Conservation (phyloP, 1,140 invertebrate species). For the Tetramorium alpestre region DNA sequence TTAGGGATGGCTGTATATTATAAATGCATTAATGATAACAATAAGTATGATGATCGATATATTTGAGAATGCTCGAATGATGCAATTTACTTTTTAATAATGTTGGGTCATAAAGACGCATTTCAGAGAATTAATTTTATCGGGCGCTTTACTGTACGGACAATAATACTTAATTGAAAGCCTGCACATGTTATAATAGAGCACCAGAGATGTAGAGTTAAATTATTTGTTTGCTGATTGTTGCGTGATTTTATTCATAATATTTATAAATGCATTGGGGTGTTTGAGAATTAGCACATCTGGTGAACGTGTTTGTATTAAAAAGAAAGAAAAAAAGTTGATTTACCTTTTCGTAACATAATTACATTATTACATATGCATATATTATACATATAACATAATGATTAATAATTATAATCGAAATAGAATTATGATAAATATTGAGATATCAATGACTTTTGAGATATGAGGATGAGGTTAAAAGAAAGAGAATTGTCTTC, state of each 20-base stretch:
- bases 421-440: not conserved
- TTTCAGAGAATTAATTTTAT: slow-evolving; percentile 58
- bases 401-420: not conserved
- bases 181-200: slow-evolving; percentile 66
- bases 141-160: slow-evolving; percentile 51
- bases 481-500: not conserved
- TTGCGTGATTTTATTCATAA: not conserved
- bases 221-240: slow-evolving; percentile 55
- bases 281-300: not conserved
- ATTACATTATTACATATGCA: not conserved
- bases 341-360: not conserved
- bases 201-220: slow-evolving; percentile 58
- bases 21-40: slow-evolving; percentile 46
- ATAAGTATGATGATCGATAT: slow-evolving; percentile 53
- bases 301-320: not conserved
- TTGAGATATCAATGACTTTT: not conserved
- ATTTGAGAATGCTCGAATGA: slow-evolving; percentile 19
- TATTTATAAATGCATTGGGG: not conserved
- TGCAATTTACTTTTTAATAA: slow-evolving; percentile 31
- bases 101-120: slow-evolving; percentile 20
- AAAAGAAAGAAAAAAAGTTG: not conserved
- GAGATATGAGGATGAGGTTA: not conserved
- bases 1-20: slow-evolving; percentile 44
- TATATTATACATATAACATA: not conserved
- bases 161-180: slow-evolving; percentile 67